Evolutionary conservation across 2,113 vertebrate species (phyloP), one percentile per base, ranked within the genome.

Genomic region (Oncorhynchus clarkii): DNA sequence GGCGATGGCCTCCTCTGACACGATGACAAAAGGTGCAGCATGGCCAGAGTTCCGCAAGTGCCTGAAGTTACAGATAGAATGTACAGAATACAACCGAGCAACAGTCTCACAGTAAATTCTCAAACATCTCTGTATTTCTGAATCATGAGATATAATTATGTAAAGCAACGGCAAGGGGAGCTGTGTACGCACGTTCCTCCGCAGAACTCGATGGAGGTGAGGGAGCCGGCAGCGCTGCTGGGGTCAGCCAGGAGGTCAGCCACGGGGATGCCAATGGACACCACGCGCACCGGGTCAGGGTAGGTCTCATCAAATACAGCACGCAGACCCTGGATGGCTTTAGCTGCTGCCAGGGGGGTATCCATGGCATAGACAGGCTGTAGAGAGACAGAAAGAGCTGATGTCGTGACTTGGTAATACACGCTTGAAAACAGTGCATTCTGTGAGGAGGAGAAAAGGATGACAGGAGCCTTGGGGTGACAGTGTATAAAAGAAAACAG

Each of bases 271-370:
- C 98, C 98, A 8, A 99, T 93, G 0, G 98, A 99, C 71, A 99
- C 96, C 0, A 99, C 97, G 1, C 97, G 93, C 29, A 99, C 98
- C 0, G 98, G 98, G 85, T 99, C 97, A 0, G 98, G 98, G 80
- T 99, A 99, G 0, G 98, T 99, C 91, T 99, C 98, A 0, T 99
- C 97, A 73, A 99, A 99, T 74, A 99, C 97, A 0, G 98, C 97
- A 1, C 98, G 92, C 85, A 99, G 91, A 4, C 97, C 98, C 85
- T 98, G 97, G 85, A 99, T 97, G 39, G 97, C 96, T 90, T 99
- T 99, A 27, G 98, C 98, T 66, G 90, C 91, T 2, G 96, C 97
- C 0, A 99, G 93, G 1, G 96, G 88, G 14, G 95, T 93, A 0
- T 99, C 96, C 91, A 93, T 92, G 76, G 96, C 93, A 0, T 96